Conservation (phyloP, 1,140 invertebrate genomes). For the Caenorhabditis brenneri region DNA sequence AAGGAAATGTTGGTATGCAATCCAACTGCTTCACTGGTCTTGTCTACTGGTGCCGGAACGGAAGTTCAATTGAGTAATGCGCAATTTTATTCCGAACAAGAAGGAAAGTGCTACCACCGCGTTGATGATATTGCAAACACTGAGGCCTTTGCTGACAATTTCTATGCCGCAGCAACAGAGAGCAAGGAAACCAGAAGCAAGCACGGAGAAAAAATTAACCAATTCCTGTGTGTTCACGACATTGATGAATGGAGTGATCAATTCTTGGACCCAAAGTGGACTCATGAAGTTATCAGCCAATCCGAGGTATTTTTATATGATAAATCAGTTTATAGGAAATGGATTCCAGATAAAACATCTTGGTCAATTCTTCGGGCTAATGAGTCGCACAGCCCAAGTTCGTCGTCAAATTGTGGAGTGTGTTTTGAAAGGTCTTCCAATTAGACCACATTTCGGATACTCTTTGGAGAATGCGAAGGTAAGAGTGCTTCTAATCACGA, state of each 20-base stretch:
- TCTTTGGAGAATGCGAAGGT: conserved; percentile 69
- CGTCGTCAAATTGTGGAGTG: conserved; percentile 69
- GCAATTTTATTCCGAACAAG: conserved; percentile 63
- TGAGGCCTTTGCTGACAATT: conserved; percentile 66
- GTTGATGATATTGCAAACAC: conserved; percentile 65
- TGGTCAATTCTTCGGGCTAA: conserved; percentile 68
- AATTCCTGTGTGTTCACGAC: conserved; percentile 69
- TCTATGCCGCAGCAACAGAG: conserved; percentile 66
- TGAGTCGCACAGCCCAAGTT: conserved; percentile 67
- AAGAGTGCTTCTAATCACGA: too few relatives aligned
- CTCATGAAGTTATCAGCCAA: conserved; percentile 68
- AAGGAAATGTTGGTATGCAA: conserved; percentile 71
- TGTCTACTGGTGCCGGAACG: conserved; percentile 69
- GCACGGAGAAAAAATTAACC: conserved; percentile 64
- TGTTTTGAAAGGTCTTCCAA: conserved; percentile 68
- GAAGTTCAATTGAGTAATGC: conserved; percentile 70
- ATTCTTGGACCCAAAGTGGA: conserved; percentile 69
- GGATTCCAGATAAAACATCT: conserved; percentile 52
- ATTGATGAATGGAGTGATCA: conserved; percentile 67
- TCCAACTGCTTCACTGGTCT: conserved; percentile 63
- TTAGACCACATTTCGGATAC: conserved; percentile 65
- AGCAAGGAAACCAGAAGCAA: conserved; percentile 53
- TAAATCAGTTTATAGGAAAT: neutral
- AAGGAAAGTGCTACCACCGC: conserved; percentile 62
- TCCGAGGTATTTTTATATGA: conserved; percentile 52